phyloP scores from a whole-genome alignment of 2,797 vertebrate species.

The Aeoliscus strigatus region DNA sequence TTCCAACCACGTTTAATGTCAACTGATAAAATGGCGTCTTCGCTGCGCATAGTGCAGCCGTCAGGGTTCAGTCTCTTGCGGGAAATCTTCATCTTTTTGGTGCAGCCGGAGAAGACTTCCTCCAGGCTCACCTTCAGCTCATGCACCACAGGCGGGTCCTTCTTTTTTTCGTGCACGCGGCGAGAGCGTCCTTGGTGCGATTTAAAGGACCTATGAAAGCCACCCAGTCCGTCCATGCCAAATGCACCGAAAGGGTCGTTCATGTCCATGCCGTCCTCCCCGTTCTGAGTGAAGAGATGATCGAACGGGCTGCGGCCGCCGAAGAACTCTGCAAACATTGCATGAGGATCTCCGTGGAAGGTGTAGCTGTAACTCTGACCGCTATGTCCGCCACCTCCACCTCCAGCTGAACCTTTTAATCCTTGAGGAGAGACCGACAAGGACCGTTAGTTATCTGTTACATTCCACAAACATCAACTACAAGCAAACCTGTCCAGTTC shows the following conservation, averaged over 20 bases:
- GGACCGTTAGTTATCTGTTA: not conserved
- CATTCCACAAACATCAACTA: not conserved
- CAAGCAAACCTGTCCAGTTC: too few relatives aligned
- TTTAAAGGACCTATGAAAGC: constrained; percentile 72
- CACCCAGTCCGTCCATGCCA: constrained; percentile 77
- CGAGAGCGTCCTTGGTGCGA: constrained; percentile 43
- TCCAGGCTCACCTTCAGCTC: constrained; percentile 95
- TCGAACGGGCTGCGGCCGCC: constrained; percentile 93
- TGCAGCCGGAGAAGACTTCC: constrained; percentile 92
- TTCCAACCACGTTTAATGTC: constrained; percentile 98
- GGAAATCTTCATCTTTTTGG: constrained; percentile 97
- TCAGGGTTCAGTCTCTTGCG: constrained; percentile 92
- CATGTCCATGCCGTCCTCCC: constrained; percentile 85
- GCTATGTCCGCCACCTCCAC: constrained; percentile 70
- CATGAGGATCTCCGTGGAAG: constrained; percentile 94
- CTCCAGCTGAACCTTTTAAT: constrained; percentile 58
- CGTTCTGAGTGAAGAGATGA: constrained; percentile 88
- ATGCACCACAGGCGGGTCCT: constrained; percentile 92
- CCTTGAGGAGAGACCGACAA: constrained; percentile 33
- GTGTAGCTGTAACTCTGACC: constrained; percentile 88
- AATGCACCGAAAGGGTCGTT: constrained; percentile 87
- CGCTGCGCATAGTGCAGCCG: constrained; percentile 83
- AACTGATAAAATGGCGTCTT: constrained; percentile 96
- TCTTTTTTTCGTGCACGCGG: constrained; percentile 77
- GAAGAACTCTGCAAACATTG: constrained; percentile 95